Base-by-base conservation (phyloP, 2,113 vertebrate genomes). In the Dunckerocampus dactyliophorus region DNA sequence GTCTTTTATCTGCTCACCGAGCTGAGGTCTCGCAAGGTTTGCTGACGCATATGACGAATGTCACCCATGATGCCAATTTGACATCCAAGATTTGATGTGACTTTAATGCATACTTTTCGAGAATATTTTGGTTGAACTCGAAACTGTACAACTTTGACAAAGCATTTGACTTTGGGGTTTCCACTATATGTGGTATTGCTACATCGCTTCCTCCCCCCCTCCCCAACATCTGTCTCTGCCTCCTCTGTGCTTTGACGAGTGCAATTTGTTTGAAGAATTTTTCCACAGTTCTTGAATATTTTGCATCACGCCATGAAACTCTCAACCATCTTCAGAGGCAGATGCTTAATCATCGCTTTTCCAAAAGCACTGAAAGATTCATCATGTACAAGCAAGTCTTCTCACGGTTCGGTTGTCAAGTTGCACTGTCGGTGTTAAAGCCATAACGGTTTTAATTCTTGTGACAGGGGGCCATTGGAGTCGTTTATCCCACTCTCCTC, bases 281-380 rank as follows among this genome's bases (percentile, higher is more conserved):
- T 66, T 28, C n/a, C 21, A 20, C 31, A n/a, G 17, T 37, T 53
- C 54, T 69, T 31, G 4, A 17, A 45, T 28, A 19, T 24, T 21
- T 37, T 16, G 9, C 45, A 22, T 39, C 28, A 47, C 51, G 31
- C 45, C 49, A 20, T 55, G 49, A 54, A 24, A 28, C 71, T 45
- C 12, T 1, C 54, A 46, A 24, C 1, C 0, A 9, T 56, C 50
- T 50, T 69, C 28, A 52, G 28, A 70, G 45, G n/a, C 57, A 20
- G 39, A 28, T 48, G n/a, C 52, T 67, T 64, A 51, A 63, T 67
- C 51, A 59, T 67, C 24, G 15, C 20, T 54, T 28, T 24, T 19
- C 34, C 17, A 42, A 34, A 63, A 7, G 56, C 34, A 47, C 63
- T 20, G 52, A 65, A 74, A 56, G 47, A 52, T 50, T 64, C 22